These are phyloP conservation scores for Epinephelus malabaricus DNA, from an alignment of 2,797 vertebrate genomes.

Conservation along the genomic window DNA sequence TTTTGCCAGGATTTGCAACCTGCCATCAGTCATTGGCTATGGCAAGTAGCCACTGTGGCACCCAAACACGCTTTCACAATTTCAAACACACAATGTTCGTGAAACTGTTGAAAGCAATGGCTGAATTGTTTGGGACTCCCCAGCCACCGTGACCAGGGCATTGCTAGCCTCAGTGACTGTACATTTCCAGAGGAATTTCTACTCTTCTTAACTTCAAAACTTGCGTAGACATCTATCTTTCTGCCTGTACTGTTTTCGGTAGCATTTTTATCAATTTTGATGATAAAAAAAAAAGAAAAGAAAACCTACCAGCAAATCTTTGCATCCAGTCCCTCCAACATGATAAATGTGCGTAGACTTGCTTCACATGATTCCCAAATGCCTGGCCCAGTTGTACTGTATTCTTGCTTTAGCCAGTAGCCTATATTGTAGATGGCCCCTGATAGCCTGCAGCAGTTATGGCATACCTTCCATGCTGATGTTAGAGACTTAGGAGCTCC, in stretches of 20 bases:
- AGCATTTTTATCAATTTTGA: slow-evolving; percentile 61
- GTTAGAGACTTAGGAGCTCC: slow-evolving; percentile 54
- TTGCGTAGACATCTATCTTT: slow-evolving; percentile 21
- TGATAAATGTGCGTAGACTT: slow-evolving; percentile 41
- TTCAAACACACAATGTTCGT: slow-evolving; percentile 19
- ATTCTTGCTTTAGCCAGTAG: slow-evolving; percentile 70
- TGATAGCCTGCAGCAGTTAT: slow-evolving; percentile 56
- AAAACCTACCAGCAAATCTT: slow-evolving; percentile 49
- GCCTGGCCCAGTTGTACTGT: slow-evolving; percentile 50
- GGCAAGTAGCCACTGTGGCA: not conserved
- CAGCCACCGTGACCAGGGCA: not conserved
- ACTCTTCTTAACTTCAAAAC: slow-evolving; percentile 36
- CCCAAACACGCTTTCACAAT: slow-evolving; percentile 22
- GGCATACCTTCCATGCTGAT: slow-evolving; percentile 44
- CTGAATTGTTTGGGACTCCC: slow-evolving; percentile 4
- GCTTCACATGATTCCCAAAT: slow-evolving; percentile 42
- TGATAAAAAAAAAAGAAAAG: slow-evolving; percentile 19
- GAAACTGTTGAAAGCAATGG: slow-evolving; percentile 14
- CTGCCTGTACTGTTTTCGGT: slow-evolving; percentile 57
- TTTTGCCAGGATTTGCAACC: slow-evolving; percentile 32
- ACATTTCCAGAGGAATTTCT: slow-evolving; percentile 39
- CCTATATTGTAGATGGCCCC: slow-evolving; percentile 60
- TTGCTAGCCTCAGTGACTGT: slow-evolving; percentile 23
- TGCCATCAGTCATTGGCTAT: not conserved
- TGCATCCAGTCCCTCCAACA: slow-evolving; percentile 48